A percentile compares a stretch with the other conserved stretches of the same genome.
Conservation (phyloP, 37 sponge, comb jelly and placozoan species). For the Spongilla lacustris region DNA sequence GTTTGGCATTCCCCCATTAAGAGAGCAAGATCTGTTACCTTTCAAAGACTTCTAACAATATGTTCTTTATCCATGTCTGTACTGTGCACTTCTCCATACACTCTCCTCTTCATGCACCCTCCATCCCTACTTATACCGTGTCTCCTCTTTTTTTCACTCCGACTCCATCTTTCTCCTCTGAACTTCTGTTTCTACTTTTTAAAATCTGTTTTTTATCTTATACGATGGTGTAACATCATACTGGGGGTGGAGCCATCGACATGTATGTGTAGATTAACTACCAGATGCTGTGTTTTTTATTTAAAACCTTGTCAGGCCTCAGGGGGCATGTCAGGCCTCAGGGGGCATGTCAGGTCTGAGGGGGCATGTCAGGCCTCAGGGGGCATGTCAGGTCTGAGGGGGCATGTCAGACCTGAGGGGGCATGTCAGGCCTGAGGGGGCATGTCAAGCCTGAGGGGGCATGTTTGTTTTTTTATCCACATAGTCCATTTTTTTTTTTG, state of each 20-base stretch:
- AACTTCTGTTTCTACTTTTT: not conserved
- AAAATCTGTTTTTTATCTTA: not conserved
- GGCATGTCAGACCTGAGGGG: too few relatives aligned
- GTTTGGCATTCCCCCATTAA: slow-evolving; percentile 77
- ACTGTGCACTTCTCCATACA: not conserved
- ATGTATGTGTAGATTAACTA: too few relatives aligned
- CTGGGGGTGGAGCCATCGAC: not conserved
- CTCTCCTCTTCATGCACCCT: not conserved
- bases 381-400: too few relatives aligned
- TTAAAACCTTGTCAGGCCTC: too few relatives aligned
- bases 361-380: too few relatives aligned
- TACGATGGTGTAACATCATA: not conserved
- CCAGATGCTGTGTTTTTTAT: too few relatives aligned
- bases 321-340: too few relatives aligned
- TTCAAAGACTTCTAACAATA: slow-evolving; percentile 77
- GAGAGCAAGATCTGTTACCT: slow-evolving; percentile 54
- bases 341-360: too few relatives aligned
- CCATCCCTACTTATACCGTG: not conserved
- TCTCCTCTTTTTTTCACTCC: not conserved
- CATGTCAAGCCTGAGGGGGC: too few relatives aligned
- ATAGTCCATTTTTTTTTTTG: too few relatives aligned
- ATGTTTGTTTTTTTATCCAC: too few relatives aligned
- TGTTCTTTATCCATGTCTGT: not conserved
- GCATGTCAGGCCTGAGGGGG: too few relatives aligned
- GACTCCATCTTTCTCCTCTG: not conserved